Percentiles rank a stretch among this genome's conserved stretches.
Evolutionary conservation across 2,888 invertebrate species (phyloP).

Genomic region (Charanyca ferruginea): DNA sequence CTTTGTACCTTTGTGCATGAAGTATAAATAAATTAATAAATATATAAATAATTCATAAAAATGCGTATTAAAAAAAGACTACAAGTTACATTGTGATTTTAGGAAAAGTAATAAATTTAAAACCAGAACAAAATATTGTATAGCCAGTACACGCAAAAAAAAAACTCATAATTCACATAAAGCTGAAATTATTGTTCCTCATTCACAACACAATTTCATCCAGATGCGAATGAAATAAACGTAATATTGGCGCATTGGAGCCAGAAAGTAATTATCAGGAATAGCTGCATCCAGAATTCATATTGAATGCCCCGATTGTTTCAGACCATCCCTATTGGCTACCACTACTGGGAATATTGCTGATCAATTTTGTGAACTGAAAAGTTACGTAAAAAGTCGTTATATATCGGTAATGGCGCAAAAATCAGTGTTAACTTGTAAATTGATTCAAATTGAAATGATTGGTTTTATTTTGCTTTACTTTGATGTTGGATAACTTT

Average conservation of each 20-base stretch:
- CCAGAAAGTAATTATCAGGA: slow-evolving; percentile 58
- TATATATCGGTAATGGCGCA: not conserved
- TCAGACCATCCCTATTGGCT: slow-evolving; percentile 42
- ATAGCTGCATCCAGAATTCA: slow-evolving; percentile 55
- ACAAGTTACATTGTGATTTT: too few relatives aligned
- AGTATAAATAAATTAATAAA: too few relatives aligned
- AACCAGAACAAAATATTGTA: not conserved
- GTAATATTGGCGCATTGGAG: slow-evolving; percentile 27
- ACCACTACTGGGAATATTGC: slow-evolving; percentile 20
- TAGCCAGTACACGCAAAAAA: not conserved
- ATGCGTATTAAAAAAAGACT: too few relatives aligned
- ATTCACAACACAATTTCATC: slow-evolving; percentile 24
- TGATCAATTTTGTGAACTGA: slow-evolving; percentile 14
- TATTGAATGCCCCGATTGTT: slow-evolving; percentile 60
- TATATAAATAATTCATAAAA: too few relatives aligned
- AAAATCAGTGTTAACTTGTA: not conserved
- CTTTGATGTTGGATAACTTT: too few relatives aligned
- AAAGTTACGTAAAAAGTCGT: not conserved
- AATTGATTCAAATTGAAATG: too few relatives aligned
- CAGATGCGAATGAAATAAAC: slow-evolving; percentile 44
- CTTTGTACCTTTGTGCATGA: too few relatives aligned
- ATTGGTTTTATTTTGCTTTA: too few relatives aligned
- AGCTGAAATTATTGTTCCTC: slow-evolving; percentile 3
- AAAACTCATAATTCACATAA: slow-evolving; percentile 11
- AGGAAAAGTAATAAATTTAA: too few relatives aligned